Evolutionary conservation across 2,113 vertebrate species (phyloP).

Genomic region (Ictalurus punctatus): DNA sequence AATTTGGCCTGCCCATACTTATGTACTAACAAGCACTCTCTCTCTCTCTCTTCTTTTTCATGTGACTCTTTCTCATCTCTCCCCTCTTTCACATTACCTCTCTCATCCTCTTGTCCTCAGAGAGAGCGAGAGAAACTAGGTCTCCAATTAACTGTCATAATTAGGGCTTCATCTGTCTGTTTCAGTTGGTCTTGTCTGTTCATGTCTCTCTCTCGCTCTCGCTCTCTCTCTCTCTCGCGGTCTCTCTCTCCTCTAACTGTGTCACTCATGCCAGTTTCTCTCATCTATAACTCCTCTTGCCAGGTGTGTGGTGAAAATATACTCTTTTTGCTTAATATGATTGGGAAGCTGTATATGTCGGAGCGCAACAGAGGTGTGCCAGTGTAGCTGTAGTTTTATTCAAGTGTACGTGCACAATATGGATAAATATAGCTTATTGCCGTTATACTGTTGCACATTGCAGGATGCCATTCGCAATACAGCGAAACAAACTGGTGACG

Average conservation of each 20-base stretch:
- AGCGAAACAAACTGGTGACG: background rate
- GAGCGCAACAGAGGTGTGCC: background rate
- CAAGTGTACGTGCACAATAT: background rate
- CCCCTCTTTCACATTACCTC: background rate
- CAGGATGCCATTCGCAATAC: background rate
- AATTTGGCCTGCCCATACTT: background rate
- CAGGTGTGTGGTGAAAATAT: background rate
- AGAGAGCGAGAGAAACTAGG: slow-evolving; percentile 42
- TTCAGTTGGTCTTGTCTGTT: background rate
- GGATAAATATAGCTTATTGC: background rate
- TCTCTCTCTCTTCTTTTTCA: background rate
- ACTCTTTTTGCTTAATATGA: background rate
- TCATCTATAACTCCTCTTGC: background rate
- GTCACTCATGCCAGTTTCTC: slow-evolving; percentile 10
- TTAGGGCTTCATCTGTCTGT: slow-evolving; percentile 45
- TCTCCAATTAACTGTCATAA: slow-evolving; percentile 52
- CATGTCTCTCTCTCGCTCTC: slow-evolving; percentile 2
- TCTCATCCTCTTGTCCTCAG: slow-evolving; percentile 22
- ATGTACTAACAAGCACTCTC: background rate
- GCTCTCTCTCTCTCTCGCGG: background rate
- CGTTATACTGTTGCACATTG: background rate
- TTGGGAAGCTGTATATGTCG: too few species aligned
- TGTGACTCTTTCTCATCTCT: background rate
- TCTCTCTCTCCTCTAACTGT: slow-evolving; percentile 18
- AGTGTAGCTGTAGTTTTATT: slow-evolving; percentile 4